A percentile compares a stretch with the other conserved stretches of the same genome.
Conservation (phyloP, 1,140 invertebrate genomes). For the Euura saliciscinereae region DNA sequence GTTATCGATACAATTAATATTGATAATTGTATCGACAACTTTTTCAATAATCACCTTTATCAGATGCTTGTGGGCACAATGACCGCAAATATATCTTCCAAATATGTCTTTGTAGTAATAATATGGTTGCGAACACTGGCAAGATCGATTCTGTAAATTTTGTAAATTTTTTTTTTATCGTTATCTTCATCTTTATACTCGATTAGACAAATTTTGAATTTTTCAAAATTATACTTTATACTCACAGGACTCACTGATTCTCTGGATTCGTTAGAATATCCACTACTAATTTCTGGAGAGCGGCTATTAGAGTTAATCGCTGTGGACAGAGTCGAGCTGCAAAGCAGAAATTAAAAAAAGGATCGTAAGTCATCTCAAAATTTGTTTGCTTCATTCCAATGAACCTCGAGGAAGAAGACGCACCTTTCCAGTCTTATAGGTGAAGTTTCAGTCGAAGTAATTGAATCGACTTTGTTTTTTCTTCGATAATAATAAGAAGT, state of each 20-base stretch:
- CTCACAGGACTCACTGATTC: neutral
- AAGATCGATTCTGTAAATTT: neutral
- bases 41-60: neutral
- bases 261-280: neutral
- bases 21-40: too few relatives aligned
- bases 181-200: too few relatives aligned
- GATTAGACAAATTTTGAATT: too few relatives aligned
- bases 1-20: too few relatives aligned
- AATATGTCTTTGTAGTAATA: constrained; percentile 1
- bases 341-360: neutral
- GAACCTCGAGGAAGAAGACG: neutral
- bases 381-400: too few relatives aligned
- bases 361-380: too few relatives aligned
- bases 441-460: neutral
- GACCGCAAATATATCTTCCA: neutral
- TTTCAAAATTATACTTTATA: neutral
- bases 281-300: neutral
- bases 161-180: too few relatives aligned
- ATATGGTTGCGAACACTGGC: neutral
- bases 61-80: neutral
- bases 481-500: neutral
- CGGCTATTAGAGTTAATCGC: neutral
- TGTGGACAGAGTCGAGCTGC: neutral
- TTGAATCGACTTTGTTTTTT: constrained; percentile 12
- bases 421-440: neutral